Evolutionary conservation across 2,113 vertebrate genomes (phyloP), one percentile per base, ranked within the genome.

Genomic region (Thamnophis sirtalis): DNA sequence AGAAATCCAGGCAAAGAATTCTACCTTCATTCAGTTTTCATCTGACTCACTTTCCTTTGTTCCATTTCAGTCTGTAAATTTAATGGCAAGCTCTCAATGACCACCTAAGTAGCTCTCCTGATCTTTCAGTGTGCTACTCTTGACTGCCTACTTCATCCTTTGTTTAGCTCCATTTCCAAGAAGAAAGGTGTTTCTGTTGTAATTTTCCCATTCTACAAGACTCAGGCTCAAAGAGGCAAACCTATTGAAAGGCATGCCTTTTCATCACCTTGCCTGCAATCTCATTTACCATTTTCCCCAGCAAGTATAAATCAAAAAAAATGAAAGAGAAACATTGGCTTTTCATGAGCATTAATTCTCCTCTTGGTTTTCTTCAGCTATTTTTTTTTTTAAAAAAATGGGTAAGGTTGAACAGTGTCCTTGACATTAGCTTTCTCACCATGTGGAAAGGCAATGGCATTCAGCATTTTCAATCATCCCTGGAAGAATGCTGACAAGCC

Each of bases 231-330:
- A 38, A 80, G 94, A 91, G 55, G 0, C 0, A 84, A 55, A 84
- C 3, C 8, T 51, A n/a, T 11, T 89, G 55, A 86, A 91, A 95
- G 38, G n/a, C 4, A 88, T 38, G 51, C 49, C 93, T 96, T 94
- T 92, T 95, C 43, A 92, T 95, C 92, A 94, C 84, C 26, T 93
- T 93, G 93, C 38, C 93, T 49, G 43, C 26, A 73, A 73, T 89
- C 94, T 85, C 88, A 87, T 93, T 91, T 93, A 95, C 94, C 17
- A 88, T 90, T 95, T 95, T 43, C 50, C 15, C 43, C 91, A 87
- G 53, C 56, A 55, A 60, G 38, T 91, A 48, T 94, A 95, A 93
- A 95, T 96, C 84, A 96, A 93, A 96, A 94, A 96, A 94, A 56
- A 58, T 86, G 21, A 91, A 90, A 93, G 60, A 51, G 92, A 93